Evolutionary conservation across 92 coral and sea anemone genomes (phyloP).

Genomic region (Palythoa heliodiscus): DNA sequence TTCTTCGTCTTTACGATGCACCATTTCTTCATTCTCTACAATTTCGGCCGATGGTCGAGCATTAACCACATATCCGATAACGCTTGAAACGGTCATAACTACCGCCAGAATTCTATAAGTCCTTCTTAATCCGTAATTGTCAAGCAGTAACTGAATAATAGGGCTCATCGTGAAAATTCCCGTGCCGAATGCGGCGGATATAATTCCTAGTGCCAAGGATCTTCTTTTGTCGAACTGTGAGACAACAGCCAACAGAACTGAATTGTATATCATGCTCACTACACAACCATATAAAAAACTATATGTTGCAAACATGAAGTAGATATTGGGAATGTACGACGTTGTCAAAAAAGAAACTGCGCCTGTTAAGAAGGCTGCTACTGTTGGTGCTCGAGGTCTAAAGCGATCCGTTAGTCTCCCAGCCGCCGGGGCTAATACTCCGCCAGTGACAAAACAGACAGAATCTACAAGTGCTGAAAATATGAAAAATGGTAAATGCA

Average conservation of each 20-base stretch:
- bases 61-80: conserved; percentile 8
- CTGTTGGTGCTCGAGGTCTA: neutral
- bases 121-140: conserved; percentile 8
- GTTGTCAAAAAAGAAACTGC: conserved; percentile 29
- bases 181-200: neutral
- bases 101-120: conserved; percentile 13
- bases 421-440: conserved; percentile 5
- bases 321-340: conserved; percentile 9
- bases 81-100: neutral
- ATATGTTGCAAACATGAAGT: conserved; percentile 33
- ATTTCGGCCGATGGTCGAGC: neutral
- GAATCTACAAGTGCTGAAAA: conserved; percentile 8
- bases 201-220: conserved; percentile 13
- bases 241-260: neutral
- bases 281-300: neutral
- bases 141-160: neutral
- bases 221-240: conserved; percentile 13
- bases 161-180: conserved; percentile 22
- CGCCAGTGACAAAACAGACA: neutral
- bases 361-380: conserved; percentile 4
- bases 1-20: neutral
- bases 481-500: neutral
- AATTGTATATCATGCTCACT: neutral
- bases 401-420: conserved; percentile 21
- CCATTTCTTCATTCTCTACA: neutral